Conservation (phyloP, 2,113 vertebrate genomes). For the Girardinichthys multiradiatus region DNA sequence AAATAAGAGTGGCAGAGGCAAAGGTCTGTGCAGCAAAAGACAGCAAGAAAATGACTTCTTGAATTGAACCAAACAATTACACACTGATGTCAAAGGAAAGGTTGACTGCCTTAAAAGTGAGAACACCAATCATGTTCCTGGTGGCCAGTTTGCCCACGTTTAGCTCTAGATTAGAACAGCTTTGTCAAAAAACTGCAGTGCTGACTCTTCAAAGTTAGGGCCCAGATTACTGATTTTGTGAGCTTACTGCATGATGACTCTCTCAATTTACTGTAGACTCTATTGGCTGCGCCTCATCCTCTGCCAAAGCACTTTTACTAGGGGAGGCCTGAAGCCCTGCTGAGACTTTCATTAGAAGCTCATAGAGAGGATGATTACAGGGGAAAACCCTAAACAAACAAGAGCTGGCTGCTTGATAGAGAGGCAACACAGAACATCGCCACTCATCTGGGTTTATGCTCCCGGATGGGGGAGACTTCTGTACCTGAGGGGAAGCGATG, state of each 20-base stretch:
- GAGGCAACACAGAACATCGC: slow-evolving; percentile 22
- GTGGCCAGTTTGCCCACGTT: slow-evolving; percentile 11
- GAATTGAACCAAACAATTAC: not conserved
- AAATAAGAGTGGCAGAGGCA: slow-evolving; percentile 4
- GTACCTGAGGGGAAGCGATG: not conserved
- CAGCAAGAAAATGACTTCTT: slow-evolving; percentile 5
- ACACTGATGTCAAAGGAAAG: slow-evolving; percentile 7
- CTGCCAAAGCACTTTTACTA: slow-evolving; percentile 29
- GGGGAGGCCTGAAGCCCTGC: slow-evolving; percentile 44
- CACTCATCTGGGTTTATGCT: slow-evolving; percentile 18
- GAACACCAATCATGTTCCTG: slow-evolving; percentile 8
- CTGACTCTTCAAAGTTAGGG: slow-evolving; percentile 38
- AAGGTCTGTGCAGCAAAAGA: not conserved
- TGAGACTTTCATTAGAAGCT: slow-evolving; percentile 62
- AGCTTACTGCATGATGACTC: slow-evolving; percentile 28
- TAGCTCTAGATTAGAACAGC: slow-evolving; percentile 9
- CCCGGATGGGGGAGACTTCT: slow-evolving; percentile 17
- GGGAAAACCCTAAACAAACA: slow-evolving; percentile 38
- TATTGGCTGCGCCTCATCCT: slow-evolving; percentile 33
- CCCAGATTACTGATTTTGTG: slow-evolving; percentile 23
- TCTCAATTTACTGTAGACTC: slow-evolving; percentile 24
- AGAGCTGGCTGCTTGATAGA: slow-evolving; percentile 36
- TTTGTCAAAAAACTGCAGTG: slow-evolving; percentile 21
- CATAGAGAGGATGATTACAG: slow-evolving; percentile 58
- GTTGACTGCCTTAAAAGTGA: slow-evolving; percentile 5